Evolutionary conservation across 2,113 vertebrate species (phyloP).

Genomic region (Tachuris rubrigastra): DNA sequence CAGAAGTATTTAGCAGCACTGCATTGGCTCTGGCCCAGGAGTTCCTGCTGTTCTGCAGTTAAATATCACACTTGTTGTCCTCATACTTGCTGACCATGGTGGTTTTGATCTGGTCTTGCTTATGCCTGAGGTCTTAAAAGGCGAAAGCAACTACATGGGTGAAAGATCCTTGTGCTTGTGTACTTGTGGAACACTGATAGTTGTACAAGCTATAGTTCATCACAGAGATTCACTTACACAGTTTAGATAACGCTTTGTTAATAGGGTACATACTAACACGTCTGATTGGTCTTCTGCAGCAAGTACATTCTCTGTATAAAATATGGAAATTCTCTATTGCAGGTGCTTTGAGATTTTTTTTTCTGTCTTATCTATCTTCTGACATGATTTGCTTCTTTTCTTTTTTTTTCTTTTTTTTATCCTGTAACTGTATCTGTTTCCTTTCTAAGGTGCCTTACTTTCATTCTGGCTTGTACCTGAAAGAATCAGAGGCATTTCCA

Average conservation of each 20-base stretch:
- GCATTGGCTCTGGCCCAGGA: background rate
- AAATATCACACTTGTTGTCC: background rate
- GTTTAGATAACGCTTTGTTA: background rate
- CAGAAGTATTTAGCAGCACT: background rate
- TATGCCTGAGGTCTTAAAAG: background rate
- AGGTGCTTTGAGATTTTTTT: background rate
- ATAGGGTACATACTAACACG: rapidly evolving
- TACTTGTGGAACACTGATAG: background rate
- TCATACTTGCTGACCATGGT: background rate
- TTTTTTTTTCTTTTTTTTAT: background rate
- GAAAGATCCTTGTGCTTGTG: background rate
- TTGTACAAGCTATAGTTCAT: background rate
- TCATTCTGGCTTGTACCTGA: conserved; percentile 81
- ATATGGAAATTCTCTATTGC: background rate
- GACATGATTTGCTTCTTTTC: rapidly evolving
- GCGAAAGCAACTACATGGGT: background rate
- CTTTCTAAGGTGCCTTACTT: conserved; percentile 80
- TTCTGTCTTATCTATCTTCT: background rate
- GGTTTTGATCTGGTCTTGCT: background rate
- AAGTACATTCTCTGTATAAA: background rate
- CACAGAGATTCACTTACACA: background rate
- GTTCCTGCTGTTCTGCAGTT: background rate
- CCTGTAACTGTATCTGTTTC: background rate
- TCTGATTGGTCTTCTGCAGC: background rate
- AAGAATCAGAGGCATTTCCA: conserved; percentile 81